Evolutionary conservation across 1,140 invertebrate genomes (phyloP).

Genomic region (Colletes latitarsis): DNA sequence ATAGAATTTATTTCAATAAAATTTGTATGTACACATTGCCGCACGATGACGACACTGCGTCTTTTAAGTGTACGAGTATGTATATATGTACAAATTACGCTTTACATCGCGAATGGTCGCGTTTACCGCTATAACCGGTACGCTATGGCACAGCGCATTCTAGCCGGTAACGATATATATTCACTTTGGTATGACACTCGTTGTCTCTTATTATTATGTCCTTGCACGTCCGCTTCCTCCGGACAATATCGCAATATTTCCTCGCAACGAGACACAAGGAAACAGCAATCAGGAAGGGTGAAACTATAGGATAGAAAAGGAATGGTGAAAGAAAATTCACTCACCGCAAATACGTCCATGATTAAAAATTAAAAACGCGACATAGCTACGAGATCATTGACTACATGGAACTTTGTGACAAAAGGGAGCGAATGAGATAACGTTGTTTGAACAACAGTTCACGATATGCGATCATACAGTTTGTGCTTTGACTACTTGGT

Average conservation of each 20-base stretch:
- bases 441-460: too few relatives aligned
- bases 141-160: conserved; percentile 12
- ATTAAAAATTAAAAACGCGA: neutral
- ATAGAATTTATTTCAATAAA: conserved; percentile 69
- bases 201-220: neutral
- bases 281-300: too few relatives aligned
- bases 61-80: neutral
- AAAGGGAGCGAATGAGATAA: neutral
- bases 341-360: too few relatives aligned
- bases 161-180: conserved; percentile 48
- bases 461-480: conserved; percentile 73
- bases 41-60: conserved; percentile 7
- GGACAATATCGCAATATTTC: too few relatives aligned
- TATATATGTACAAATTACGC: conserved; percentile 35
- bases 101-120: conserved; percentile 11
- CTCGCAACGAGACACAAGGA: too few relatives aligned
- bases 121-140: neutral
- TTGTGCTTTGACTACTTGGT: conserved; percentile 76
- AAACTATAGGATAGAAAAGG: too few relatives aligned
- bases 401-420: neutral
- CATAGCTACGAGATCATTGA: neutral
- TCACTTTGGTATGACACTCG: conserved; percentile 64
- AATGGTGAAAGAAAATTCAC: too few relatives aligned
- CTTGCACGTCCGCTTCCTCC: too few relatives aligned
- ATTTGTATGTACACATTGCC: conserved; percentile 50